Percentiles rank a stretch among this genome's conserved stretches.
Conservation (phyloP, 2,797 vertebrate genomes). For the Myotis myotis region DNA sequence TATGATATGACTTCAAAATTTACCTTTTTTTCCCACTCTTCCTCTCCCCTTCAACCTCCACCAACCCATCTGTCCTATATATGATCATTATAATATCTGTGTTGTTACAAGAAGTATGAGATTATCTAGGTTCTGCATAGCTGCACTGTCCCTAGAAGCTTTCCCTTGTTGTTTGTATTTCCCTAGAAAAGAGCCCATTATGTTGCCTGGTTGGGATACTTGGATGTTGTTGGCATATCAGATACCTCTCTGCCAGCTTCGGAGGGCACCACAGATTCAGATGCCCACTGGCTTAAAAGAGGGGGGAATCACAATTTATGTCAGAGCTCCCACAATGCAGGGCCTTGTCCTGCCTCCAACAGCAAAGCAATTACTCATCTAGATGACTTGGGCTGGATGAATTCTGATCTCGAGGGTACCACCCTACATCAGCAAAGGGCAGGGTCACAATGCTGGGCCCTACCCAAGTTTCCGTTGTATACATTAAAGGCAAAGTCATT, state of each 20-base stretch:
- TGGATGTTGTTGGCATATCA: background rate
- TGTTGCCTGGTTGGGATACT: background rate
- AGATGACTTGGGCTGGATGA: background rate
- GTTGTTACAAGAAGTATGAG: background rate
- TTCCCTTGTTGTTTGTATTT: background rate
- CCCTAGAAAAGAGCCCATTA: background rate
- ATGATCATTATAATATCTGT: background rate
- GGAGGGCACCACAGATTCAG: background rate
- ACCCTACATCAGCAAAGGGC: background rate
- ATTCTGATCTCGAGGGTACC: background rate
- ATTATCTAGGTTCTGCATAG: background rate
- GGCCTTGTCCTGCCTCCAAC: background rate
- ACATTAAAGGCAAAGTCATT: background rate
- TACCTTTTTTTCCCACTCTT: background rate
- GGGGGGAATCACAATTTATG: constrained; percentile 29
- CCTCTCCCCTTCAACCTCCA: background rate
- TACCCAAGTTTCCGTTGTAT: background rate
- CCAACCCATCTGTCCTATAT: background rate
- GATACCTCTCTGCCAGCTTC: background rate
- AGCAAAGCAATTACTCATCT: background rate
- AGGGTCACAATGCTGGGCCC: background rate
- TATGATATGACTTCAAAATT: background rate
- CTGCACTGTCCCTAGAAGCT: background rate
- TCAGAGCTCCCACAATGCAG: constrained; percentile 9
- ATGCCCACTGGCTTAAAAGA: background rate